phyloP scores from a whole-genome alignment of 1,140 invertebrate genomes.

The Antheraea pernyi region DNA sequence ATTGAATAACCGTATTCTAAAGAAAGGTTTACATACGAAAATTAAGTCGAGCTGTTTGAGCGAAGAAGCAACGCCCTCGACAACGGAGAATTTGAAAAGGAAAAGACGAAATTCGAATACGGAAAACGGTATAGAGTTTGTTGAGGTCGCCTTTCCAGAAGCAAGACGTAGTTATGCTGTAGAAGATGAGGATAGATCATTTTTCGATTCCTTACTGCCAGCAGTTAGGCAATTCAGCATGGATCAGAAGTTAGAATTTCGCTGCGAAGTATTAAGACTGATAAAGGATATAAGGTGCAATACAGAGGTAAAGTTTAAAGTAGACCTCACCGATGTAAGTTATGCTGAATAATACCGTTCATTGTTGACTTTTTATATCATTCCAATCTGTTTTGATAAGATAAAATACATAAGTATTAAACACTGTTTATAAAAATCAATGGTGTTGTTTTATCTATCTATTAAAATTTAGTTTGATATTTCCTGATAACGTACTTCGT shows the following conservation, averaged over 20 bases:
- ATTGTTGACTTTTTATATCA: conserved; percentile 15
- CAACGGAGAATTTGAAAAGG: conserved; percentile 36
- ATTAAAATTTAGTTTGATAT: not conserved
- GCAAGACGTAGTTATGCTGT: conserved; percentile 20
- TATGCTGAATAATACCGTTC: not conserved
- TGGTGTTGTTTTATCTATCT: not conserved
- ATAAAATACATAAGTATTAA: conserved; percentile 3
- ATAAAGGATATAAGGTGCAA: conserved; percentile 41
- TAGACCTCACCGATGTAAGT: conserved; percentile 13
- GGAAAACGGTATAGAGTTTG: conserved; percentile 33
- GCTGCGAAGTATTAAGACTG: conserved; percentile 42
- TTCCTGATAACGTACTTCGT: not conserved
- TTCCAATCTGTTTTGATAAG: conserved; percentile 19
- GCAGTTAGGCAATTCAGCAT: conserved; percentile 43
- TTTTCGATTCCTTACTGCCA: conserved; percentile 52
- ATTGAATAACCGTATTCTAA: conserved; percentile 9
- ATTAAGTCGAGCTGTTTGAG: conserved; percentile 11
- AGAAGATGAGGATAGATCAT: conserved; percentile 51
- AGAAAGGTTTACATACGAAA: conserved; percentile 16
- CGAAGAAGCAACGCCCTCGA: conserved; percentile 27
- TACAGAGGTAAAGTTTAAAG: conserved; percentile 17
- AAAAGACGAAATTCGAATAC: conserved; percentile 31
- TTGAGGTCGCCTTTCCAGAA: conserved; percentile 30
- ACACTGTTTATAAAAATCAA: not conserved
- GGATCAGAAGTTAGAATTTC: conserved; percentile 54